A percentile compares a stretch with the other conserved stretches of the same genome.
These are phyloP conservation scores for Siniperca scherzeri DNA, from an alignment of 2,797 vertebrate genomes.

Conservation along the genomic window DNA sequence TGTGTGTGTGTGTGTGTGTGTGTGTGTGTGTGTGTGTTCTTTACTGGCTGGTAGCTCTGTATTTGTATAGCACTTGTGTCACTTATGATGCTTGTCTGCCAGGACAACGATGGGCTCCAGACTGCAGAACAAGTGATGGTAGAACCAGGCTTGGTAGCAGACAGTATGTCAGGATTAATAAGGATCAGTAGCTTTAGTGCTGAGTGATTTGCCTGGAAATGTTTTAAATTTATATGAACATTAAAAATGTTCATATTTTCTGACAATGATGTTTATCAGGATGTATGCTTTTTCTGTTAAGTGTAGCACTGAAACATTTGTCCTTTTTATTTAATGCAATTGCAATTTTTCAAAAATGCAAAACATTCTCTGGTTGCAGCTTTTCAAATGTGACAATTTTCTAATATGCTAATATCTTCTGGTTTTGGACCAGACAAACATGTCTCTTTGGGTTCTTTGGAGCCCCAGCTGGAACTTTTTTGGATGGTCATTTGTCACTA, in stretches of 20 bases:
- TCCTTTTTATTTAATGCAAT: background rate
- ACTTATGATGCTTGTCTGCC: constrained; percentile 30
- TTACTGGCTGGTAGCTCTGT: constrained; percentile 18
- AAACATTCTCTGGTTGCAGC: background rate
- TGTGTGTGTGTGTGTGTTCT: constrained; percentile 2
- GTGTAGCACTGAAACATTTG: background rate
- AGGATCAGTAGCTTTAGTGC: constrained; percentile 14
- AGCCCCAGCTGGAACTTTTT: too few species aligned
- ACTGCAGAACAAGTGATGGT: constrained; percentile 26
- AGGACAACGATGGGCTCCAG: constrained; percentile 16
- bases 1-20: background rate
- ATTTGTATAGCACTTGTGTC: constrained; percentile 33
- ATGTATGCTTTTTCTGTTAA: background rate
- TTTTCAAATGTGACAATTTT: background rate
- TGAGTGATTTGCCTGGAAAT: background rate
- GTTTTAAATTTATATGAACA: background rate
- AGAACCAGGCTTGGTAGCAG: constrained; percentile 29
- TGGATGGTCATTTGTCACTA: background rate
- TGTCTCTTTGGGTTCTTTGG: background rate
- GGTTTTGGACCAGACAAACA: background rate
- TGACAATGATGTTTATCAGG: background rate
- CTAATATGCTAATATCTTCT: too few species aligned
- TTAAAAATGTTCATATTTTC: background rate
- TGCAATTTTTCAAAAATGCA: too few species aligned
- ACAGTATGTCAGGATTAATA: constrained; percentile 35